A percentile compares a stretch with the other conserved stretches of the same genome.
Conservation (phyloP, 1,140 invertebrate species). For the Penaeus japonicus region DNA sequence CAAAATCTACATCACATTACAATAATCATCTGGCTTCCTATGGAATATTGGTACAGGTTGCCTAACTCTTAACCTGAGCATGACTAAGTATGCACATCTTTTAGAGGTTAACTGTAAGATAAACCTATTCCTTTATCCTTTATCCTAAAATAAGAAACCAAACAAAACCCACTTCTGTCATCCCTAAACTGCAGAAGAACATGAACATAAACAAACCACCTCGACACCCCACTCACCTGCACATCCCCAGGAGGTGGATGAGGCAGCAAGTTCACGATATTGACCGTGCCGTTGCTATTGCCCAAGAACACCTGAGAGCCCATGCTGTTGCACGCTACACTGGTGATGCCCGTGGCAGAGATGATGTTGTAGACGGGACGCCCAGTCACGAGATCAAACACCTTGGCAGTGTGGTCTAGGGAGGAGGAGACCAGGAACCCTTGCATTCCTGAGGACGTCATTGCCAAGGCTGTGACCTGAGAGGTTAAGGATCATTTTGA, state of each 20-base stretch:
- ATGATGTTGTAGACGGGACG: constrained; percentile 21
- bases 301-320: constrained; percentile 47
- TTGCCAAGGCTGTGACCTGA: constrained; percentile 39
- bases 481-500: neutral
- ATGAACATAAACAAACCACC: too few relatives aligned
- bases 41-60: neutral
- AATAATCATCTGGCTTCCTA: too few relatives aligned
- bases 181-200: neutral
- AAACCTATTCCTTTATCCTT: neutral
- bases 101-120: too few relatives aligned
- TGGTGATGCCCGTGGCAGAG: constrained; percentile 15
- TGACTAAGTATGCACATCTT: too few relatives aligned
- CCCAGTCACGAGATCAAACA: constrained; percentile 49
- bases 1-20: too few relatives aligned
- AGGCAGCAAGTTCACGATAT: constrained; percentile 29
- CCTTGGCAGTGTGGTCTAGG: constrained; percentile 41
- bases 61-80: too few relatives aligned
- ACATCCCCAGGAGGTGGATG: constrained; percentile 24
- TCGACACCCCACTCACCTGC: constrained; percentile 10
- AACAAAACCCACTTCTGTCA: neutral
- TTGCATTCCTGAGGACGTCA: constrained; percentile 22
- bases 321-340: constrained; percentile 18
- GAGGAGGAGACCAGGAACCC: constrained; percentile 43
- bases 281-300: constrained; percentile 23
- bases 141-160: neutral